A percentile compares a stretch with the other conserved stretches of the same genome.
Evolutionary conservation across 2,113 vertebrate species (phyloP).

Genomic region (Gila orcuttii): DNA sequence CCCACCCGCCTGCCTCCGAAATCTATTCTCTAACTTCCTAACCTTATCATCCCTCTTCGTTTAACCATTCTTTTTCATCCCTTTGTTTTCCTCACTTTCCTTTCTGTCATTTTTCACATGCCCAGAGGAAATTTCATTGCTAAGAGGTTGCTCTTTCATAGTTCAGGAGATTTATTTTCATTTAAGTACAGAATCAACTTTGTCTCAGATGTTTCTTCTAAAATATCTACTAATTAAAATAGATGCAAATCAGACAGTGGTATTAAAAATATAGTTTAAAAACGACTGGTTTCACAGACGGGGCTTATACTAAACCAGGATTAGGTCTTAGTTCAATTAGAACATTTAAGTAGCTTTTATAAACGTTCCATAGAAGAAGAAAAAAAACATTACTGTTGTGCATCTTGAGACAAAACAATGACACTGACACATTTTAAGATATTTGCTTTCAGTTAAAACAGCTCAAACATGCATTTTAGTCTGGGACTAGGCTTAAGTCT

Average conservation of each 20-base stretch:
- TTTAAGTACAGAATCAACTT: background rate
- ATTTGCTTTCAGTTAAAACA: no score
- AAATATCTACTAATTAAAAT: background rate
- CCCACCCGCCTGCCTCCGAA: background rate
- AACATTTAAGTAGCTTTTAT: no score
- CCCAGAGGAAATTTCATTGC: slow-evolving; percentile 11
- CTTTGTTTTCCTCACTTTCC: slow-evolving; percentile 14
- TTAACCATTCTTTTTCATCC: slow-evolving; percentile 49
- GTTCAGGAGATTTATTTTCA: background rate
- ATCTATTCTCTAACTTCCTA: slow-evolving; percentile 6
- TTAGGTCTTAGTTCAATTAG: no score
- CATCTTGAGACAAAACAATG: no score
- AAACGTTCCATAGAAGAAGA: no score
- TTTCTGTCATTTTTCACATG: background rate
- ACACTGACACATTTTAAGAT: no score
- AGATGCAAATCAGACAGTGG: background rate
- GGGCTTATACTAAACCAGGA: no score
- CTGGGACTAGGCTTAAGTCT: no score
- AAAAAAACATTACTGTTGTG: no score
- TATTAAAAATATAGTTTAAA: no score
- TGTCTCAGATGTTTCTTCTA: background rate
- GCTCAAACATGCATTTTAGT: no score
- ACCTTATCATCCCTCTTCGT: slow-evolving; percentile 6
- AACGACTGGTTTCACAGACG: no score
- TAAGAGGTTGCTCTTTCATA: slow-evolving; percentile 16